phyloP scores from a whole-genome alignment of 1,140 invertebrate species.

The Dolichoris vasculosae region DNA sequence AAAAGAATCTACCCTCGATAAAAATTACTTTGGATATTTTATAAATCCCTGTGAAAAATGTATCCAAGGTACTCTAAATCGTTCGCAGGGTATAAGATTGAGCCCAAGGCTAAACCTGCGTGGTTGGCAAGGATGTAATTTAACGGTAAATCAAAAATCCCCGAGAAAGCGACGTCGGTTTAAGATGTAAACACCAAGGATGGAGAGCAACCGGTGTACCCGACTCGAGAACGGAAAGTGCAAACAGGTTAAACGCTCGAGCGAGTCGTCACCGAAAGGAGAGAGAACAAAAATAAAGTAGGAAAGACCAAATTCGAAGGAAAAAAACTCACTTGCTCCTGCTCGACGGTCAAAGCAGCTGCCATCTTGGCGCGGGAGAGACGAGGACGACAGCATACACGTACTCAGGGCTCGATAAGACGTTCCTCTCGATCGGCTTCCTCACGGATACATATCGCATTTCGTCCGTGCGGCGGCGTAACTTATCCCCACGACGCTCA shows the following conservation, averaged over 20 bases:
- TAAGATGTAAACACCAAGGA: no score
- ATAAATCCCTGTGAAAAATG: background rate
- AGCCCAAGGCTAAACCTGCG: background rate
- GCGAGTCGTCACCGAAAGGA: no score
- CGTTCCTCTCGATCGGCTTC: background rate
- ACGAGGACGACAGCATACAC: conserved; percentile 23
- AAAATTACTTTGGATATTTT: conserved; percentile 27
- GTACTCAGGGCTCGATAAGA: background rate
- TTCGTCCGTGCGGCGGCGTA: no score
- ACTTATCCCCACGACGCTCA: no score
- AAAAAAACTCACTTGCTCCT: conserved; percentile 79
- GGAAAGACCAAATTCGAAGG: no score
- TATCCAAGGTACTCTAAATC: background rate
- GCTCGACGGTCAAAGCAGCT: conserved; percentile 80
- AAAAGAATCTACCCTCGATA: conserved; percentile 2
- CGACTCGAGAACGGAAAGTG: no score
- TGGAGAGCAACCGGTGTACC: no score
- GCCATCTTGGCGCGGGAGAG: conserved; percentile 75
- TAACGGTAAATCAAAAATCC: background rate
- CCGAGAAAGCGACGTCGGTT: no score
- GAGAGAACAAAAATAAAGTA: no score
- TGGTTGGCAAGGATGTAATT: background rate
- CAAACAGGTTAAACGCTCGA: no score
- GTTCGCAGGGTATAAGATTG: background rate
- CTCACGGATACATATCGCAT: conserved; percentile 7